Evolutionary conservation across 2,797 vertebrate species (phyloP).

Genomic region (Cichlasoma orientale): DNA sequence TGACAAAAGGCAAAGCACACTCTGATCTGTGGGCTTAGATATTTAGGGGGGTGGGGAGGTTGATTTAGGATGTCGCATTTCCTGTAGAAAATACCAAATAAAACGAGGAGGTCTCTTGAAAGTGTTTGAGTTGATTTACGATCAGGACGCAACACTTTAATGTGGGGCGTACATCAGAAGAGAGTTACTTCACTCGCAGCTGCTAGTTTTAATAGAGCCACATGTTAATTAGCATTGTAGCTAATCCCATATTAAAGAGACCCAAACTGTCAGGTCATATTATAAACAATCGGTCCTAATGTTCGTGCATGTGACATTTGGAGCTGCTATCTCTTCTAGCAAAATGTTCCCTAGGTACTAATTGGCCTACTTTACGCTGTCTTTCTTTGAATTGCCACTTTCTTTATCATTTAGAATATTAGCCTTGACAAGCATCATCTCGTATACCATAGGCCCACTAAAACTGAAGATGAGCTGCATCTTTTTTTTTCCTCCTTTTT

Average conservation of each 20-base stretch:
- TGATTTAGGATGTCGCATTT: slow-evolving; percentile 37
- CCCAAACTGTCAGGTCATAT: slow-evolving; percentile 86
- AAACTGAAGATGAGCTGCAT: slow-evolving; percentile 49
- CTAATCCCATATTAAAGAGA: slow-evolving; percentile 85
- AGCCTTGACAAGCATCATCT: slow-evolving; percentile 80
- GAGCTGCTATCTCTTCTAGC: slow-evolving; percentile 78
- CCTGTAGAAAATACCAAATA: slow-evolving; percentile 23
- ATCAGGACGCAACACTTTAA: slow-evolving; percentile 38
- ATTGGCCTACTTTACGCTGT: slow-evolving; percentile 85
- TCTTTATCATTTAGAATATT: slow-evolving; percentile 81
- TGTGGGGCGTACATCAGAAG: slow-evolving; percentile 31
- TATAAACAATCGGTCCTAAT: slow-evolving; percentile 84
- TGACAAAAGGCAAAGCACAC: slow-evolving; percentile 58
- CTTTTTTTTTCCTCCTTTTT: slow-evolving; percentile 32
- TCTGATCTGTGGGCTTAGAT: slow-evolving; percentile 56
- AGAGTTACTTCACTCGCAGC: slow-evolving; percentile 53
- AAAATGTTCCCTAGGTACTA: slow-evolving; percentile 84
- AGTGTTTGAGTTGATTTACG: slow-evolving; percentile 63
- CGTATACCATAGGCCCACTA: slow-evolving; percentile 54
- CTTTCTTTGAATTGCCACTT: slow-evolving; percentile 79
- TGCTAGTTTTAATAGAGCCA: slow-evolving; percentile 71
- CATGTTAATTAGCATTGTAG: slow-evolving; percentile 85
- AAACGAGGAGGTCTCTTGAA: slow-evolving; percentile 50
- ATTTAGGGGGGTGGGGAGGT: slow-evolving; percentile 20
- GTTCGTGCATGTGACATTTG: slow-evolving; percentile 78